A percentile compares a stretch with the other conserved stretches of the same genome.
These are phyloP conservation scores for Tauraco hartlaubi DNA, from an alignment of 2,797 vertebrate species.

Conservation along the genomic window DNA sequence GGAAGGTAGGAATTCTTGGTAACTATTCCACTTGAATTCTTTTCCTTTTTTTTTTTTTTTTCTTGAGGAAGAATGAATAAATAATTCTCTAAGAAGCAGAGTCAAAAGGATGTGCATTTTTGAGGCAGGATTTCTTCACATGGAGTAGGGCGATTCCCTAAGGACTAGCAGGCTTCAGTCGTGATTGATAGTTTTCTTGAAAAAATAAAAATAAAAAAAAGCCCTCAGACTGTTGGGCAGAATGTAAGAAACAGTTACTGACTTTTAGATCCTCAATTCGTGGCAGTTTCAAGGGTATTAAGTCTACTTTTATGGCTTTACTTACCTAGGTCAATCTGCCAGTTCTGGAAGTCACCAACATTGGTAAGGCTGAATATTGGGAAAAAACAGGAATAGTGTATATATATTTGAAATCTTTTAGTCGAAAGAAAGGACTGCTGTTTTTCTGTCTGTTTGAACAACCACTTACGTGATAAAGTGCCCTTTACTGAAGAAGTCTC, in stretches of 20 bases:
- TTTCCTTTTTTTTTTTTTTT: neutral
- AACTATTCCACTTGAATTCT: neutral
- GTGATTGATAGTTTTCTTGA: neutral
- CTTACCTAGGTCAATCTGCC: neutral
- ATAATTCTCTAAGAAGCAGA: neutral
- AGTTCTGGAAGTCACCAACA: neutral
- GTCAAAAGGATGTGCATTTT: neutral
- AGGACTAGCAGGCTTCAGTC: neutral
- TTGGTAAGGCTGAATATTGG: neutral
- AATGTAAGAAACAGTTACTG: neutral
- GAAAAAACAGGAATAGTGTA: fast-evolving
- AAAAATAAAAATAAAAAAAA: neutral
- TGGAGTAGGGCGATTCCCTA: neutral
- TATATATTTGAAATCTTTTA: neutral
- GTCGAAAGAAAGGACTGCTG: neutral
- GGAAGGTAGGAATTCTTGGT: conserved; percentile 86
- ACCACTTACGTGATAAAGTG: neutral
- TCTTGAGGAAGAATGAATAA: neutral
- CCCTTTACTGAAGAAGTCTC: neutral
- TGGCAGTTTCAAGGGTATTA: neutral
- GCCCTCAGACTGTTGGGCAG: neutral
- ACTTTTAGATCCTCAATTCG: neutral
- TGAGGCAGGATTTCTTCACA: neutral
- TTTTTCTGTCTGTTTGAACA: conserved; percentile 23
- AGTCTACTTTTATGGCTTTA: neutral